phyloP scores from a whole-genome alignment of 1,140 invertebrate species.

The Diachasma alloeum region DNA sequence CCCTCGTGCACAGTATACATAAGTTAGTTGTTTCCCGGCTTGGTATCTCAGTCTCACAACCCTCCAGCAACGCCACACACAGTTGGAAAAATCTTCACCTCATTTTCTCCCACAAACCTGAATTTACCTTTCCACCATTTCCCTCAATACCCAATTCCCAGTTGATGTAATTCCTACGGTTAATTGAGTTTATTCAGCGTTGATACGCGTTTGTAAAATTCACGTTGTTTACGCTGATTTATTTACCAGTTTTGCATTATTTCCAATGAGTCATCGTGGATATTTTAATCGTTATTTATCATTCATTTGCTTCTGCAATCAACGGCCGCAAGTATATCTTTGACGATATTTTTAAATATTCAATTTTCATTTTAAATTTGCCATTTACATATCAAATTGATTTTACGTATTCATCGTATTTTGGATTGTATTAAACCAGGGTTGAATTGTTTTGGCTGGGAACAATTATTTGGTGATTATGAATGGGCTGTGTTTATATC shows the following conservation, averaged over 20 bases:
- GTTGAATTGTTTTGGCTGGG: not conserved
- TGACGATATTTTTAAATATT: not conserved
- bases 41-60: not conserved
- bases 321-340: not conserved
- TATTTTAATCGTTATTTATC: not conserved
- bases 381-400: constrained; percentile 1
- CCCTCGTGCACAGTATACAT: constrained; percentile 5
- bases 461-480: not conserved
- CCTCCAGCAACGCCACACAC: not conserved
- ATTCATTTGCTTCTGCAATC: not conserved
- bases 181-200: constrained; percentile 14
- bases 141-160: not conserved
- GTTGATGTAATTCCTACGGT: not conserved
- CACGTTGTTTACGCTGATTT: not conserved
- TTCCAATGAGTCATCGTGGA: not conserved
- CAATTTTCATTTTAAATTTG: not conserved
- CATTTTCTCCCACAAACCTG: not conserved
- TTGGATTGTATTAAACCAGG: not conserved
- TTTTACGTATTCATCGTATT: constrained; percentile 2
- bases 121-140: not conserved
- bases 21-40: constrained; percentile 8
- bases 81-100: not conserved
- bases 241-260: not conserved
- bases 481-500: not conserved
- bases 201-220: not conserved